phyloP scores from a whole-genome alignment of 2,113 vertebrate species.

The Triplophysa rosa region DNA sequence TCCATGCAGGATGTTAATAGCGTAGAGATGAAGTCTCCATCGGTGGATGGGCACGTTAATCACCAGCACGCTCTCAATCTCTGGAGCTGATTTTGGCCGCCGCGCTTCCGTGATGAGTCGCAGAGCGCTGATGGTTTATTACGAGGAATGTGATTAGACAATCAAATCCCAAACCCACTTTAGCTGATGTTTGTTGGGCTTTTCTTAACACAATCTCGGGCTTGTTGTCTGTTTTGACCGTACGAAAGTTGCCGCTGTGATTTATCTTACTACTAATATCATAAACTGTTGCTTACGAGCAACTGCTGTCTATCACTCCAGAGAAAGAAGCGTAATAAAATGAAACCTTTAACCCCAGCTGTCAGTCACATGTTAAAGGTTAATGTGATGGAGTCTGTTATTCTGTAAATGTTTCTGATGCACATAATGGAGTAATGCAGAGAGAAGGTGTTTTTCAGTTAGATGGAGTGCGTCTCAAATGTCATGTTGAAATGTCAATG shows the following conservation, averaged over 20 bases:
- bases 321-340: neutral
- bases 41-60: constrained; percentile 71
- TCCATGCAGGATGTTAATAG: constrained; percentile 65
- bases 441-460: constrained; percentile 20
- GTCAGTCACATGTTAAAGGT: constrained; percentile 8
- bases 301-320: neutral
- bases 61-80: constrained; percentile 66
- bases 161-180: constrained; percentile 75
- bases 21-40: constrained; percentile 62
- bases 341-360: neutral
- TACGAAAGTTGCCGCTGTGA: neutral
- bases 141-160: constrained; percentile 81
- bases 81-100: constrained; percentile 71
- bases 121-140: constrained; percentile 69
- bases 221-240: neutral
- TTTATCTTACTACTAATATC: no score
- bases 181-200: constrained; percentile 50
- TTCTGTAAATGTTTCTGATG: constrained; percentile 18
- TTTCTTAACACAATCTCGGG: constrained; percentile 60
- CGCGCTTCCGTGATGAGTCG: constrained; percentile 65
- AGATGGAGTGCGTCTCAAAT: constrained; percentile 49
- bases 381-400: neutral
- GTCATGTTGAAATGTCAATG: constrained; percentile 58
- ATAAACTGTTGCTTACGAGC: neutral
- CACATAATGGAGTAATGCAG: neutral